These are phyloP conservation scores for Bicyclus anynana DNA, from an alignment of 1,140 invertebrate species.

Conservation along the genomic window DNA sequence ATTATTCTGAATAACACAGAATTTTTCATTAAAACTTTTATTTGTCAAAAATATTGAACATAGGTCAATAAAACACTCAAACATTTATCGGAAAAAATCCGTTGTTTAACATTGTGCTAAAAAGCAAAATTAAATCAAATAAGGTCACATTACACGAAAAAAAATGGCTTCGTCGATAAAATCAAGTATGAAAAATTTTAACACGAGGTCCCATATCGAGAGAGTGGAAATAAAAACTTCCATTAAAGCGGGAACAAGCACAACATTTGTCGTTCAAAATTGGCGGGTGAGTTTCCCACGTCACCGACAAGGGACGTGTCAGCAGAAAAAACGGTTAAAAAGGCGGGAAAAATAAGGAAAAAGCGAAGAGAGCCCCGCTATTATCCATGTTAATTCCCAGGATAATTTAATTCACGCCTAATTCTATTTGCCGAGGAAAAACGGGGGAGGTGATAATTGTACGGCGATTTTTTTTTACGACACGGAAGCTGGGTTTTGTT, in stretches of 20 bases:
- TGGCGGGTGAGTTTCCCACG: constrained; percentile 54
- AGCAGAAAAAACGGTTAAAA: constrained; percentile 49
- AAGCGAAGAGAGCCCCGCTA: constrained; percentile 47
- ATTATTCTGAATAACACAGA: too few species aligned
- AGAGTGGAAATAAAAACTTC: constrained; percentile 33
- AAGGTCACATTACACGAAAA: background rate
- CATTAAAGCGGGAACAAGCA: constrained; percentile 37
- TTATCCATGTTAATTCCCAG: constrained; percentile 74
- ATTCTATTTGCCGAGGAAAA: constrained; percentile 73
- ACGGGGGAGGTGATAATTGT: constrained; percentile 69
- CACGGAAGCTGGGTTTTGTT: constrained; percentile 31
- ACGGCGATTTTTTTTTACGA: constrained; percentile 63
- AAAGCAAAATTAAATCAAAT: background rate
- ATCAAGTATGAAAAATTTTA: constrained; percentile 20
- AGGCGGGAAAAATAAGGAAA: constrained; percentile 59
- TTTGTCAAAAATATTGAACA: too few species aligned
- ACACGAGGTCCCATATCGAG: constrained; percentile 6
- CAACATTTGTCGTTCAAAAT: constrained; percentile 61
- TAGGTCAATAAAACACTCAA: too few species aligned
- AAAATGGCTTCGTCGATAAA: constrained; percentile 1
- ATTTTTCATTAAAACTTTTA: too few species aligned
- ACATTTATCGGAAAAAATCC: background rate
- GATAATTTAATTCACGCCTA: constrained; percentile 74
- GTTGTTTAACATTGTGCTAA: background rate
- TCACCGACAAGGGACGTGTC: constrained; percentile 44